Conservation (phyloP, 1,140 invertebrate genomes). For the Arion vulgaris region DNA sequence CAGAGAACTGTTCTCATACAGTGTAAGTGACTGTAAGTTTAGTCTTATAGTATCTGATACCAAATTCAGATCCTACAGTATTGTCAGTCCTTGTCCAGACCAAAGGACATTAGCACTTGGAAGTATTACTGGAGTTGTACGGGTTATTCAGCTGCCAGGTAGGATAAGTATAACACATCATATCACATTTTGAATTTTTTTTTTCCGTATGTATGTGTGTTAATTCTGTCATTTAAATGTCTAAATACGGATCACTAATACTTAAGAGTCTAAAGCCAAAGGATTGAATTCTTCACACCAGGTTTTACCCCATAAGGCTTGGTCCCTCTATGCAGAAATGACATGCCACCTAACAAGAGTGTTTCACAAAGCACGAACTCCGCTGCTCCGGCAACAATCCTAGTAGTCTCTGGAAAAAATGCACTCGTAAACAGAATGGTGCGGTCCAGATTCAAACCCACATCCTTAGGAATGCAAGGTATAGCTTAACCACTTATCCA, state of each 20-base stretch:
- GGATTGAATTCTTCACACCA: too few species aligned
- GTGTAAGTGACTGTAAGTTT: background rate
- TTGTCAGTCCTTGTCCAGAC: conserved; percentile 22
- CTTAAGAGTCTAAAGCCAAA: too few species aligned
- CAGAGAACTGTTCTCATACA: conserved; percentile 26
- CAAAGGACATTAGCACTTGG: conserved; percentile 9
- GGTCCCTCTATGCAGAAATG: too few species aligned
- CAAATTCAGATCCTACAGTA: conserved; percentile 33
- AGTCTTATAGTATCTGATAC: background rate
- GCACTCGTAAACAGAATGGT: too few species aligned
- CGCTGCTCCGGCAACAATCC: too few species aligned
- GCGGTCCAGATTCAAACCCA: too few species aligned
- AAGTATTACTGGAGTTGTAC: conserved; percentile 14
- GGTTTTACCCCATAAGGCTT: too few species aligned
- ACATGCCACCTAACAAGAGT: too few species aligned
- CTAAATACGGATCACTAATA: background rate
- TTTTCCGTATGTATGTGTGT: background rate
- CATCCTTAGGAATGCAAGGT: too few species aligned
- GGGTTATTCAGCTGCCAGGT: conserved; percentile 22
- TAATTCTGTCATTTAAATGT: background rate
- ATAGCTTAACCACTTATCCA: too few species aligned
- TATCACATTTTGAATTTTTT: background rate
- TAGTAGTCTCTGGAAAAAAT: too few species aligned
- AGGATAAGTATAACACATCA: background rate
- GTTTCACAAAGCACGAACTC: too few species aligned